phyloP scores from a whole-genome alignment of 92 coral and sea anemone species.

The Isaurus tuberculatus region DNA sequence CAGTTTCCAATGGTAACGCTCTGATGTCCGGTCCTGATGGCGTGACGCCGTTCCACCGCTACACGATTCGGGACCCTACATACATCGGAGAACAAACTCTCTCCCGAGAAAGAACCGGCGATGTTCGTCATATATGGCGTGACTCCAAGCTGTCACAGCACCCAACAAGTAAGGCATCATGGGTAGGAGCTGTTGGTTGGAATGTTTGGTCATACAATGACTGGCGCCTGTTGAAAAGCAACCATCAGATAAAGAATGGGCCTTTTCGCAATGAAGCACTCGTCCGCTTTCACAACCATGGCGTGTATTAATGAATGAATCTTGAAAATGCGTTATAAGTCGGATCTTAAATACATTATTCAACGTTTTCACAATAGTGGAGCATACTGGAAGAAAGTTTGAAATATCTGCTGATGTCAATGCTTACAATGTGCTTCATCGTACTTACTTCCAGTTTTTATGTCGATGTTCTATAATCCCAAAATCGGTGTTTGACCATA shows the following conservation, averaged over 20 bases:
- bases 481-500: no score
- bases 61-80: conserved; percentile 66
- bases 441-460: no score
- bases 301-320: conserved; percentile 55
- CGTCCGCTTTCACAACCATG: conserved; percentile 68
- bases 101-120: conserved; percentile 71
- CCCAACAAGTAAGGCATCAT: conserved; percentile 60
- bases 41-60: conserved; percentile 67
- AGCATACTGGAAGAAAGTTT: no score
- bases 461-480: no score
- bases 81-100: conserved; percentile 62
- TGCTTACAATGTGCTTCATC: no score
- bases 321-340: neutral
- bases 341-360: no score
- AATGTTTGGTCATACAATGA: conserved; percentile 89
- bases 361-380: no score
- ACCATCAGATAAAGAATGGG: conserved; percentile 70
- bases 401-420: no score
- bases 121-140: conserved; percentile 62
- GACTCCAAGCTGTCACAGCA: conserved; percentile 53
- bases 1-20: conserved; percentile 67
- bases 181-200: conserved; percentile 89
- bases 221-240: conserved; percentile 73
- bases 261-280: conserved; percentile 65
- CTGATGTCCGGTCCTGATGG: conserved; percentile 85